Percentiles rank a stretch among this genome's conserved stretches.
phyloP scores from a whole-genome alignment of 1,140 invertebrate genomes.

The Teleogryllus occipitalis region DNA sequence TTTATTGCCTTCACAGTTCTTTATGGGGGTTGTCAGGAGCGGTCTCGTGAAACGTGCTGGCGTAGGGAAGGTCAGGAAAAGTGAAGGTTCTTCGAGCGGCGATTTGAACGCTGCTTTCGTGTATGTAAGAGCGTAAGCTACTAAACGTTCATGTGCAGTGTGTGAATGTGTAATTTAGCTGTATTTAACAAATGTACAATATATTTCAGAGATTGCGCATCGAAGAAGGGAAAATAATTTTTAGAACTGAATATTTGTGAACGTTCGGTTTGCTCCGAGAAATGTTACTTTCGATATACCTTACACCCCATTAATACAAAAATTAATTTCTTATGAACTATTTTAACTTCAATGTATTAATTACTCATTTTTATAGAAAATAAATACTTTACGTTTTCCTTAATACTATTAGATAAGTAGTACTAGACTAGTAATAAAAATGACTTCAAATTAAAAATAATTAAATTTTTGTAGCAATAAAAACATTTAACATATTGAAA shows the following conservation, averaged over 20 bases:
- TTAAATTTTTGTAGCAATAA: too few species aligned
- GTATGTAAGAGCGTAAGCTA: neutral
- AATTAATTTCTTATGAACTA: too few species aligned
- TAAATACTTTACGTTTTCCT: too few species aligned
- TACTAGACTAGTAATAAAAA: too few species aligned
- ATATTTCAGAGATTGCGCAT: neutral
- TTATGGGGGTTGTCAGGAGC: neutral
- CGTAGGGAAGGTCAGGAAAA: constrained; percentile 17
- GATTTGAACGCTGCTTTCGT: constrained; percentile 7
- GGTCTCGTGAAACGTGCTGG: neutral
- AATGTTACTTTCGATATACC: too few species aligned
- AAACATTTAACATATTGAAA: too few species aligned
- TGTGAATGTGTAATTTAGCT: neutral
- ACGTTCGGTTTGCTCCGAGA: neutral
- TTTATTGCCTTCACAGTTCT: neutral
- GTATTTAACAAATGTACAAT: neutral
- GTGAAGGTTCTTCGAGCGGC: constrained; percentile 1
- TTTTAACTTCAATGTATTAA: too few species aligned
- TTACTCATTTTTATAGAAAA: too few species aligned
- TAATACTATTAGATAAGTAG: too few species aligned
- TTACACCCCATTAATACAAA: too few species aligned
- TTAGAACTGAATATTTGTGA: neutral
- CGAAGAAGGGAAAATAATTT: neutral
- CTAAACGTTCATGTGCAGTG: neutral
- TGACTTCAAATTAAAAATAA: too few species aligned